These are phyloP conservation scores for Drosophila parthenogenetica DNA, from an alignment of 2,888 invertebrate species.

Conservation along the genomic window DNA sequence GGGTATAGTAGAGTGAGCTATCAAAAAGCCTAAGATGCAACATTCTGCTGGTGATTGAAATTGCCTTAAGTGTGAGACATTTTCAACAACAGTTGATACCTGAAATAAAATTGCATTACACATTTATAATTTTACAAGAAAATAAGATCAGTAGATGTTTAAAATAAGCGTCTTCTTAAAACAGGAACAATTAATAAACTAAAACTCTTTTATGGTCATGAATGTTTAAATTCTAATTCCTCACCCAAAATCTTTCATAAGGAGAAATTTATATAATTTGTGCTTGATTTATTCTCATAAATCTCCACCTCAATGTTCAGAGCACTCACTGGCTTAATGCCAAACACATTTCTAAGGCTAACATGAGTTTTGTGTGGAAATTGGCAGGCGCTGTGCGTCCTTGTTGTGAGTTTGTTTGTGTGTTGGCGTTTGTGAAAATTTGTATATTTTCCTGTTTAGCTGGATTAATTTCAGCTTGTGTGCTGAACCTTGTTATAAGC, in stretches of 20 bases:
- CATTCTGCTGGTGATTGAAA: conserved; percentile 46
- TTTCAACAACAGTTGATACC: conserved; percentile 10
- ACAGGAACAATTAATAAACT: conserved; percentile 12
- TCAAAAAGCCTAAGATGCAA: conserved; percentile 73
- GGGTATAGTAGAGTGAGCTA: conserved; percentile 66
- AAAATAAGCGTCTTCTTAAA: too few relatives aligned
- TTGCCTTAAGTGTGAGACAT: conserved; percentile 29
- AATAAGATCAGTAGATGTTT: too few relatives aligned
- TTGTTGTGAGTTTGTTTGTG: conserved; percentile 17
- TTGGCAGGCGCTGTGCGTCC: conserved; percentile 8
- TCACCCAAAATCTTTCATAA: too few relatives aligned
- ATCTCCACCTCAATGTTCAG: conserved; percentile 58
- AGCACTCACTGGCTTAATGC: conserved; percentile 58
- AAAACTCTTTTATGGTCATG: too few relatives aligned
- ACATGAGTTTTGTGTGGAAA: conserved; percentile 45
- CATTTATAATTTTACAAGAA: conserved; percentile 9
- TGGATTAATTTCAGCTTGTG: conserved; percentile 48
- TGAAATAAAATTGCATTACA: conserved; percentile 32
- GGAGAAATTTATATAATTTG: neutral
- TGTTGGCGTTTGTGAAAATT: conserved; percentile 16
- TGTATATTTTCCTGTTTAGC: conserved; percentile 39
- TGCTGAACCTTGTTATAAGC: conserved; percentile 39
- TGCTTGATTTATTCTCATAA: conserved; percentile 40
- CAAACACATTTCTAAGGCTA: conserved; percentile 54
- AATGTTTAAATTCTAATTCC: neutral